Evolutionary conservation across 35 echinoderm and acorn worm genomes (phyloP), one percentile per base, ranked within the genome.

Genomic region (Apostichopus japonicus): DNA sequence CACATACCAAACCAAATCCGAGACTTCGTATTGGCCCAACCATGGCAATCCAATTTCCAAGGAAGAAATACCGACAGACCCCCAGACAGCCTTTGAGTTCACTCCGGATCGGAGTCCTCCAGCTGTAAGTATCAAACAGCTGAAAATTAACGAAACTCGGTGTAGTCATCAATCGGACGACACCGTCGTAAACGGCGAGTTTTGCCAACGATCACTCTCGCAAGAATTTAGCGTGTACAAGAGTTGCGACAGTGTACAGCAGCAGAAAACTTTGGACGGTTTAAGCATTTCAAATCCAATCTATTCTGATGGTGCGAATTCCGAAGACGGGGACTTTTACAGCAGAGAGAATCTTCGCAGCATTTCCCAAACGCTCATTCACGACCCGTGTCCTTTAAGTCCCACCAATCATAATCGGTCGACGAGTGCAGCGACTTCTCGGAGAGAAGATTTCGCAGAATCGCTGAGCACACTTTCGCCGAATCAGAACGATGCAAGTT

Each of bases 261-360:
- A 55, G 79, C 8, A 54, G 11, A 44, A 44, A 44, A 6, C 10
- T 52, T 13, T 5, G 2, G 33, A 83, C 7, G 79, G 79, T 14
- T 55, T 55, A 53, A 52, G 51, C n/a, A 54, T 83, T 21, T 83
- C 44, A 1, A 83, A 83, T 54, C 79, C 79, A 19, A 83, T 52
- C 17, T 83, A 83, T n/a, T 83, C 79, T 6, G 54, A 55, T 8
- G 1, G 10, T 16, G 15, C 24, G 19, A 11, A 24, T 33, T 83
- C 51, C 2, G 44, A 83, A 10, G 77, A 44, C 44, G 79, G 24
- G 19, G 79, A 83, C n/a, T 83, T 83, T 83, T 83, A 83, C 54
- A 83, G 79, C 54, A 83, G 54, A 56, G 79, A 83, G 51, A 83
- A 83, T 54, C 33, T 83, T 54, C 79, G 79, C 4, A 83, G 79